Percentiles rank a stretch among this genome's conserved stretches.
Conservation (phyloP, 2,113 vertebrate species). For the Seriola rivoliana region DNA sequence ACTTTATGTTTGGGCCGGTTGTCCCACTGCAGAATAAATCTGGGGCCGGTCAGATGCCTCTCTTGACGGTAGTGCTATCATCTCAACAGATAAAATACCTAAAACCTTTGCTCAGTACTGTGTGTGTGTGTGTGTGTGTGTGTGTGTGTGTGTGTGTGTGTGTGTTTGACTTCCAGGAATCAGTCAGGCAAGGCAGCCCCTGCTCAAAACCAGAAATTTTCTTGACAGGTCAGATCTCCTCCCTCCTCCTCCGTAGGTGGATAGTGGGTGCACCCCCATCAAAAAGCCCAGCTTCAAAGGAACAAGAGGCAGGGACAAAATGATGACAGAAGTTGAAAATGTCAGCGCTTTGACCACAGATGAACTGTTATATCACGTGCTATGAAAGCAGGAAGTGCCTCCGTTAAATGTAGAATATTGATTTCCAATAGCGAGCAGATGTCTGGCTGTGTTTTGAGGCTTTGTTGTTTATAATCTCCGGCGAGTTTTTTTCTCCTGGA, state of each 20-base stretch:
- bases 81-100: not conserved
- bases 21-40: not conserved
- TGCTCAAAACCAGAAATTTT: conserved; percentile 19
- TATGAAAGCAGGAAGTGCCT: conserved; percentile 45
- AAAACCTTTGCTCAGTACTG: not conserved
- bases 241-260: conserved; percentile 8
- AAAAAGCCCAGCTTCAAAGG: conserved; percentile 57
- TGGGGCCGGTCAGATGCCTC: not conserved
- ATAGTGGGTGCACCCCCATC: conserved; percentile 17
- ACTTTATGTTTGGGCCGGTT: not conserved
- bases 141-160: not conserved
- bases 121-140: not conserved
- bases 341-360: conserved; percentile 37
- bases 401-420: conserved; percentile 60
- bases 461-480: conserved; percentile 62
- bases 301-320: conserved; percentile 44
- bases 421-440: conserved; percentile 67
- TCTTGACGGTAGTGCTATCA: not conserved
- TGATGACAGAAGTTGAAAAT: conserved; percentile 66
- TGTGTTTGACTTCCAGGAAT: not conserved
- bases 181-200: conserved; percentile 1
- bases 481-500: not conserved
- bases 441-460: conserved; percentile 48
- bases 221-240: conserved; percentile 31
- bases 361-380: conserved; percentile 41